Evolutionary conservation across 2,888 invertebrate species (phyloP).

Genomic region (Scaptomyza polygonia): DNA sequence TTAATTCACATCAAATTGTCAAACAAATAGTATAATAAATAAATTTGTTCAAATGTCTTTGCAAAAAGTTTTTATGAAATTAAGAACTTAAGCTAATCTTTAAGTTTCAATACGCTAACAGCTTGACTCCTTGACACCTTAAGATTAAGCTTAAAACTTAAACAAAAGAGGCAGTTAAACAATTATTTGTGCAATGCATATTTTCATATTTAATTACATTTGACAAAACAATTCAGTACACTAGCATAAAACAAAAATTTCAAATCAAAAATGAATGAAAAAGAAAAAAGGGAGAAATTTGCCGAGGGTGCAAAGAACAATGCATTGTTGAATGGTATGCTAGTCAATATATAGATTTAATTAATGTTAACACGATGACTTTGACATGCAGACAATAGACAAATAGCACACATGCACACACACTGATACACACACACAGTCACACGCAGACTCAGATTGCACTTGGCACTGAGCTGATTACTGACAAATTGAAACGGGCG

Average conservation of each 20-base stretch:
- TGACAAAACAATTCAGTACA: constrained; percentile 17
- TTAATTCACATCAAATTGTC: too few species aligned
- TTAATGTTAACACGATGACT: constrained; percentile 79
- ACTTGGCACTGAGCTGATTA: constrained; percentile 64
- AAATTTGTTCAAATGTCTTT: too few species aligned
- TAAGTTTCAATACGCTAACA: constrained; percentile 15
- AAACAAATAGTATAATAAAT: too few species aligned
- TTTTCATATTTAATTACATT: constrained; percentile 34
- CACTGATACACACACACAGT: constrained; percentile 5
- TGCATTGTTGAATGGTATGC: constrained; percentile 47
- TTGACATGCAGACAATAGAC: constrained; percentile 72
- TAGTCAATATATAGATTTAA: constrained; percentile 68
- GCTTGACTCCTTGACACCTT: background rate
- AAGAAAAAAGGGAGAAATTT: too few species aligned
- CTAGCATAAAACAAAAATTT: constrained; percentile 33
- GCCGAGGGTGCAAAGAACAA: constrained; percentile 28
- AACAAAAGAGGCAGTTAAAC: background rate
- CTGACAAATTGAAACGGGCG: constrained; percentile 72
- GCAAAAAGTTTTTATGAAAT: background rate
- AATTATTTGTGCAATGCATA: constrained; percentile 28
- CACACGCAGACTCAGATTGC: constrained; percentile 32
- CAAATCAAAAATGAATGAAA: constrained; percentile 37
- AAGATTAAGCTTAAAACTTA: background rate
- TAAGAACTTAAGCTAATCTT: too few species aligned
- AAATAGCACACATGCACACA: constrained; percentile 44